Percentiles rank a stretch among this genome's conserved stretches.
These are phyloP conservation scores for Propithecus deckenii DNA, from an alignment of 2,797 vertebrate genomes.

Conservation along the genomic window DNA sequence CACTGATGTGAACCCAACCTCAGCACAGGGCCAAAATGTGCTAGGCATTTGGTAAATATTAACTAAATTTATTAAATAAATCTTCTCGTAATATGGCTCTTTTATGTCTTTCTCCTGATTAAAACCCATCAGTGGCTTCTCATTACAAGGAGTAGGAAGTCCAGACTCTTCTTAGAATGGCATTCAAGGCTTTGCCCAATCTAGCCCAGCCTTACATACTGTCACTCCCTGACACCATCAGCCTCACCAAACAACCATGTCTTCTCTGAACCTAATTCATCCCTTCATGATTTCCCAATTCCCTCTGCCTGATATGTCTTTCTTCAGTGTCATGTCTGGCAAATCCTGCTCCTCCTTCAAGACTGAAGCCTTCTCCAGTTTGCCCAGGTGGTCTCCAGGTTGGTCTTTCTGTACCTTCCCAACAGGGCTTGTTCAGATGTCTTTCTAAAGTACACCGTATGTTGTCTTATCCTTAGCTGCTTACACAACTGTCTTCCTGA, in stretches of 20 bases:
- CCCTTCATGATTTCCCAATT: neutral
- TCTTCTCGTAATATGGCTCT: neutral
- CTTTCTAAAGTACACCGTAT: neutral
- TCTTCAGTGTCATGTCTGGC: neutral
- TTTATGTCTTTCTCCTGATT: neutral
- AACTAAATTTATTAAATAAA: neutral
- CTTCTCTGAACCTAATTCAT: neutral
- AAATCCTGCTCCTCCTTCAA: neutral
- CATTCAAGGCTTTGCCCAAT: neutral
- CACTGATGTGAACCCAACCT: neutral
- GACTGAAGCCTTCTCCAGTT: neutral
- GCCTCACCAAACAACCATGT: neutral
- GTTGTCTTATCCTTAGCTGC: neutral
- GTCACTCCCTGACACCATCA: neutral
- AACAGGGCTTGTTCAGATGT: neutral
- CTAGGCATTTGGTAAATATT: neutral
- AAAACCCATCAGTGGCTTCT: neutral
- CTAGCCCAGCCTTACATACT: rapidly evolving
- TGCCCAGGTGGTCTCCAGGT: neutral
- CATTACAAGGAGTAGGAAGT: neutral
- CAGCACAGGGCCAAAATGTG: neutral
- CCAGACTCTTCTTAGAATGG: neutral
- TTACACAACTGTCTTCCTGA: neutral
- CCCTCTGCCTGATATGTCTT: neutral
- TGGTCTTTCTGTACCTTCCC: neutral